Percentiles rank a stretch among this genome's conserved stretches.
phyloP scores from a whole-genome alignment of 1,140 invertebrate species.

The Notospermus geniculatus region DNA sequence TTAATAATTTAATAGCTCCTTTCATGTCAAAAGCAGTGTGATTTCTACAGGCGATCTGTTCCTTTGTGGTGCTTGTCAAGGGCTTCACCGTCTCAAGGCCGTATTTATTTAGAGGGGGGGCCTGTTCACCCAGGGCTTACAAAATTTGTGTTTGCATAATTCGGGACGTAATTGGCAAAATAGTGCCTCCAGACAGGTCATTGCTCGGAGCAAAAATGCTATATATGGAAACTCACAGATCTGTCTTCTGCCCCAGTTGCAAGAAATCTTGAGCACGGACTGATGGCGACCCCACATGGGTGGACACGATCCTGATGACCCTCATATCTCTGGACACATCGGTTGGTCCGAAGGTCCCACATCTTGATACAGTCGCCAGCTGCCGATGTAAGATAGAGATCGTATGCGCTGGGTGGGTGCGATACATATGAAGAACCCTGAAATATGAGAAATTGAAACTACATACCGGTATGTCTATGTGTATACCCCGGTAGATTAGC shows the following conservation, averaged over 20 bases:
- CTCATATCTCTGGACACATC: slow-evolving; percentile 46
- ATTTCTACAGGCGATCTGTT: no score
- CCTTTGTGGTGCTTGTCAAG: no score
- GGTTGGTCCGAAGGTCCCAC: slow-evolving; percentile 55
- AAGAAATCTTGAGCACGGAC: slow-evolving; percentile 51
- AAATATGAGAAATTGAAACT: slow-evolving; percentile 28
- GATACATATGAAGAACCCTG: slow-evolving; percentile 49
- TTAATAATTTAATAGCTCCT: no score
- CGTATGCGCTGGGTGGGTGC: slow-evolving; percentile 46
- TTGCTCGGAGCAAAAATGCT: no score
- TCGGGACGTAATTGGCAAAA: no score
- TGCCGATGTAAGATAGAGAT: slow-evolving; percentile 52
- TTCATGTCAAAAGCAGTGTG: no score
- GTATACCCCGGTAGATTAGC: no score
- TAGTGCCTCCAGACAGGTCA: no score
- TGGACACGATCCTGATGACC: slow-evolving; percentile 47
- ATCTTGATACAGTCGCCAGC: slow-evolving; percentile 54
- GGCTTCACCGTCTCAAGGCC: no score
- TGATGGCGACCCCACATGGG: slow-evolving; percentile 46
- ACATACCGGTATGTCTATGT: slow-evolving; percentile 49
- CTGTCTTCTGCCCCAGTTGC: slow-evolving; percentile 53
- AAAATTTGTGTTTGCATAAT: no score
- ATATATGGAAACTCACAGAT: slow-evolving; percentile 33
- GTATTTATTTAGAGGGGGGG: no score
- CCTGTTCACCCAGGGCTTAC: no score